Percentiles rank a stretch among this genome's conserved stretches.
Evolutionary conservation across 2,797 vertebrate genomes (phyloP).

Genomic region (Chromobotia macracanthus): DNA sequence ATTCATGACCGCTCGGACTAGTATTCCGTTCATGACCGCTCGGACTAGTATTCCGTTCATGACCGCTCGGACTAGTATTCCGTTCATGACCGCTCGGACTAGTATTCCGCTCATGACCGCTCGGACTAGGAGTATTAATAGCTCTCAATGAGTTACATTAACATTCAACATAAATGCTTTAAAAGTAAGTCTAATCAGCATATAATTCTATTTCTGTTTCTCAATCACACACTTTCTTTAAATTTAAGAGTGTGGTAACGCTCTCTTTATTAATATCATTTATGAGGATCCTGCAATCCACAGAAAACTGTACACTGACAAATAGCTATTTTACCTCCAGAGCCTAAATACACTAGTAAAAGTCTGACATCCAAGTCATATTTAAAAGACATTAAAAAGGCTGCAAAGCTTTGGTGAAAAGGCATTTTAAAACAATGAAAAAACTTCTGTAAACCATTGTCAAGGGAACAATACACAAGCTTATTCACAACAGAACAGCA

Average conservation of each 20-base stretch:
- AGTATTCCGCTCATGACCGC: too few relatives aligned
- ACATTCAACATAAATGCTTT: not conserved
- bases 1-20: constrained; percentile 19
- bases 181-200: not conserved
- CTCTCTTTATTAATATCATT: not conserved
- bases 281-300: not conserved
- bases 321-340: not conserved
- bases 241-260: too few relatives aligned
- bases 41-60: constrained; percentile 24
- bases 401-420: not conserved
- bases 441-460: constrained; percentile 1
- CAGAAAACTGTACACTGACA: not conserved
- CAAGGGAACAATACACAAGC: not conserved
- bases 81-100: constrained; percentile 16
- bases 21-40: constrained; percentile 25
- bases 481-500: constrained; percentile 11
- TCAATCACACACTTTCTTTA: not conserved
- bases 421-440: not conserved
- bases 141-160: not conserved
- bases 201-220: not conserved
- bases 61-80: constrained; percentile 23
- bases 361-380: too few relatives aligned
- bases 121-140: not conserved
- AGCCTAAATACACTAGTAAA: not conserved
- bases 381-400: not conserved